Base-by-base conservation (phyloP, 2,113 vertebrate genomes). In the Antechinus stuartii region DNA sequence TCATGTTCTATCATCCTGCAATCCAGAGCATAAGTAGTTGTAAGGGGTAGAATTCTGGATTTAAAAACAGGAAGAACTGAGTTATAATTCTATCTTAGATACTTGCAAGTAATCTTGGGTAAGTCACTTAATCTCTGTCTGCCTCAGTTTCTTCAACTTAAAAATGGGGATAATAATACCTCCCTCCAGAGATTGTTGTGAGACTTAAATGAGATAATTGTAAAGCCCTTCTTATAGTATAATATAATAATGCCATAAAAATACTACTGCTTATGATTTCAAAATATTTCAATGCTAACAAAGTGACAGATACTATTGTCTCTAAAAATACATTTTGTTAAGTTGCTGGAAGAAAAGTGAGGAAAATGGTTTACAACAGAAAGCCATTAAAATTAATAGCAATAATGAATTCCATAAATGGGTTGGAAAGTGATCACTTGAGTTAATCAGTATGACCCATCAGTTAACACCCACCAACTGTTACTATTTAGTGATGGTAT, bases 381-480 rank as follows among this genome's bases (percentile, higher is more conserved):
- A 94, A 91, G 89, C 52, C 92, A 95, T 90, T 91, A 54, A 89
- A 96, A 30, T 91, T 84, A 92, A 16, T 26, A 68, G 68, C 61
- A 91, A 90, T 27, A 46, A 92, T n/a, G 93, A 92, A 55, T 89
- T 90, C 26, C 54, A 89, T 30, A 16, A 91, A 42, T 61, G 91
- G 25, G 30, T 53, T 30, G 92, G 92, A 89, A 84, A 96, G 96
- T 94, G 54, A 94, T 56, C 57, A 54, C 90, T 93, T 23, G 46
- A 94, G 84, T 93, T 93, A 94, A 95, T 55, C 90, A 68, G 26
- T 56, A 89, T 93, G 19, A 46, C 46, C 35, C 92, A 94, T 93
- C 54, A 95, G 35, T 95, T 94, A 95, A 46, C 93, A 16, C 24
- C 53, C 84, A 76, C 56, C 92, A 53, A 92, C 92, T 94, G 55